Evolutionary conservation across 1,140 invertebrate genomes (phyloP).

Genomic region (Panagrolaimus sp.): DNA sequence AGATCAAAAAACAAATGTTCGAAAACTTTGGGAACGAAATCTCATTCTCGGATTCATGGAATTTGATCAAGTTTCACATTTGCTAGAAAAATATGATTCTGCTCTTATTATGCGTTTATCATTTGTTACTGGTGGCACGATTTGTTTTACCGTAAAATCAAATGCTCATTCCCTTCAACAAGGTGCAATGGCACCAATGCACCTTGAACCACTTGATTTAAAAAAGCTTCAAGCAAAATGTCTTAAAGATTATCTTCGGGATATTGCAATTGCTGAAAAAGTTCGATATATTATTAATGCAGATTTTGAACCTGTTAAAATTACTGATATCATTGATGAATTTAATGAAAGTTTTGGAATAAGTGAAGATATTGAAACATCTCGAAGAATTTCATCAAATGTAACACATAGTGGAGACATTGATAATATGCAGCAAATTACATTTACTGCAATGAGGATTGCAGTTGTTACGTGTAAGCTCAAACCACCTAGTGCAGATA

Average conservation of each 20-base stretch:
- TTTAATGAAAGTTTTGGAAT: conserved; percentile 35
- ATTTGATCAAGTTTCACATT: conserved; percentile 54
- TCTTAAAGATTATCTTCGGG: conserved; percentile 47
- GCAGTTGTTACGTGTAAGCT: conserved; percentile 60
- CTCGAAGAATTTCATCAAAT: conserved; percentile 55
- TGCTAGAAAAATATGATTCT: conserved; percentile 46
- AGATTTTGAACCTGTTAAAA: conserved; percentile 40
- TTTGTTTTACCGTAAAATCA: conserved; percentile 58
- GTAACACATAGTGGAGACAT: conserved; percentile 59
- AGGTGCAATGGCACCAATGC: conserved; percentile 44
- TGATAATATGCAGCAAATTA: conserved; percentile 57
- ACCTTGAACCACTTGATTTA: conserved; percentile 56
- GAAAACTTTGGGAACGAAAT: conserved; percentile 56
- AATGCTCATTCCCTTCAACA: conserved; percentile 41
- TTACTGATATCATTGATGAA: conserved; percentile 47
- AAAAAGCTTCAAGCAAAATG: conserved; percentile 55
- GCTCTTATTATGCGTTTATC: conserved; percentile 57
- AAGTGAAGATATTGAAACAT: conserved; percentile 43
- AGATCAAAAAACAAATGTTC: conserved; percentile 50
- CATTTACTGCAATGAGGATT: conserved; percentile 59
- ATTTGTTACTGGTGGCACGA: conserved; percentile 58
- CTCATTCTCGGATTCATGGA: conserved; percentile 55
- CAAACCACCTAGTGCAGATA: conserved; percentile 55
- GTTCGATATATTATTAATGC: conserved; percentile 57
- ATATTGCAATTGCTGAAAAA: conserved; percentile 52